Evolutionary conservation across 2,797 vertebrate genomes (phyloP).

Genomic region (Pipistrellus pygmaeus): DNA sequence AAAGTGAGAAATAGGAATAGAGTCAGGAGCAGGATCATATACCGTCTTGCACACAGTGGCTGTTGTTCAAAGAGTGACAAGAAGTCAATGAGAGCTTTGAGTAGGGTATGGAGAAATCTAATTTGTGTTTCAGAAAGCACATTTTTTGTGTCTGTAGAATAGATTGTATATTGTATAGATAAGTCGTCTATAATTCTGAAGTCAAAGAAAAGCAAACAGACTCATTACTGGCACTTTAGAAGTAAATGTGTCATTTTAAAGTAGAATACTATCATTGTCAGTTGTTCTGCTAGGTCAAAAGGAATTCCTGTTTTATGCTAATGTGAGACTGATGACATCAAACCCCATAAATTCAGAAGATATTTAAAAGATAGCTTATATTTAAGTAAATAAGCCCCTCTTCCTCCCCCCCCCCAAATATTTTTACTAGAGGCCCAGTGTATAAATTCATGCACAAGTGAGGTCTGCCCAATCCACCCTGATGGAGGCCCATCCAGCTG

Average conservation of each 20-base stretch:
- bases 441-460: too few species aligned
- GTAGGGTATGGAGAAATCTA: not conserved
- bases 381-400: not conserved
- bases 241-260: not conserved
- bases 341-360: not conserved
- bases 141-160: not conserved
- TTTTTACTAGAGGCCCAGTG: too few species aligned
- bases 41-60: not conserved
- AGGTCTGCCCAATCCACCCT: too few species aligned
- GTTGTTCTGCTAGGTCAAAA: not conserved
- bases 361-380: not conserved
- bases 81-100: not conserved
- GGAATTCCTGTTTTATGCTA: not conserved
- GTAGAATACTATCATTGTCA: not conserved
- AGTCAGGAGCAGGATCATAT: not conserved
- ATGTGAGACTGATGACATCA: not conserved
- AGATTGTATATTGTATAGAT: not conserved
- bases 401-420: too few species aligned
- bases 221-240: not conserved
- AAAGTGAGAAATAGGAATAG: not conserved
- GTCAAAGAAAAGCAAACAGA: not conserved
- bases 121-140: conserved; percentile 14
- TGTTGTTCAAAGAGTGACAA: not conserved
- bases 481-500: too few species aligned
- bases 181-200: not conserved